A percentile compares a stretch with the other conserved stretches of the same genome.
Evolutionary conservation across 2,888 invertebrate species (phyloP).

Genomic region (Scaeva pyrastri): DNA sequence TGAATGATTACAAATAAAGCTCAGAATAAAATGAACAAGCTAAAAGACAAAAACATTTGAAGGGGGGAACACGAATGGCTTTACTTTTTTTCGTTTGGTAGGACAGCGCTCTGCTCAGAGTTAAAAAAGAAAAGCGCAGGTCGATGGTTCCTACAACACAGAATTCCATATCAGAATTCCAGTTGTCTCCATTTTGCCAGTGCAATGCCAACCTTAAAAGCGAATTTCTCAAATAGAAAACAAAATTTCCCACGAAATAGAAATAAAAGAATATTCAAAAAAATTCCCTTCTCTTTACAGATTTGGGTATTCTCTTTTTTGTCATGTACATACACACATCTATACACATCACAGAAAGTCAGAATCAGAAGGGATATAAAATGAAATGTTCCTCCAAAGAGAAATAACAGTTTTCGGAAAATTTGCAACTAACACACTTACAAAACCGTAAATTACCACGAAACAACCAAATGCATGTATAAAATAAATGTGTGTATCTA

Average conservation of each 20-base stretch:
- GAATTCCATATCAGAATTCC: constrained; percentile 33
- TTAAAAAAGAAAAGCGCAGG: too few species aligned
- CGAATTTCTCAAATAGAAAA: constrained; percentile 9
- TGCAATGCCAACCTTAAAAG: constrained; percentile 18
- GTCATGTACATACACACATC: neutral
- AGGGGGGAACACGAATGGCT: too few species aligned
- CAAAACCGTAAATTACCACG: neutral
- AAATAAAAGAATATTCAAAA: constrained; percentile 2
- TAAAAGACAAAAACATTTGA: too few species aligned
- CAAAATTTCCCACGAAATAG: constrained; percentile 40
- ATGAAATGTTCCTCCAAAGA: constrained; percentile 38
- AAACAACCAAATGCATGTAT: neutral
- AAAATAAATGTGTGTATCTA: constrained; percentile 8
- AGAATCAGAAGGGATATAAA: constrained; percentile 32
- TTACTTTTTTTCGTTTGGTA: too few species aligned
- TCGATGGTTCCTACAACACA: too few species aligned
- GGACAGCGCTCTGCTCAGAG: too few species aligned
- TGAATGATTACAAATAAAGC: too few species aligned
- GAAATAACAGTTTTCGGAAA: constrained; percentile 25
- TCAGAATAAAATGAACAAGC: too few species aligned
- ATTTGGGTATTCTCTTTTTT: neutral
- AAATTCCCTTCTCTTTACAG: neutral
- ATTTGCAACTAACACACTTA: constrained; percentile 22
- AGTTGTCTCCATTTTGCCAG: neutral
- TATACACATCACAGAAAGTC: too few species aligned